These are phyloP conservation scores for Acheta domesticus DNA, from an alignment of 2,888 invertebrate genomes.

Conservation along the genomic window DNA sequence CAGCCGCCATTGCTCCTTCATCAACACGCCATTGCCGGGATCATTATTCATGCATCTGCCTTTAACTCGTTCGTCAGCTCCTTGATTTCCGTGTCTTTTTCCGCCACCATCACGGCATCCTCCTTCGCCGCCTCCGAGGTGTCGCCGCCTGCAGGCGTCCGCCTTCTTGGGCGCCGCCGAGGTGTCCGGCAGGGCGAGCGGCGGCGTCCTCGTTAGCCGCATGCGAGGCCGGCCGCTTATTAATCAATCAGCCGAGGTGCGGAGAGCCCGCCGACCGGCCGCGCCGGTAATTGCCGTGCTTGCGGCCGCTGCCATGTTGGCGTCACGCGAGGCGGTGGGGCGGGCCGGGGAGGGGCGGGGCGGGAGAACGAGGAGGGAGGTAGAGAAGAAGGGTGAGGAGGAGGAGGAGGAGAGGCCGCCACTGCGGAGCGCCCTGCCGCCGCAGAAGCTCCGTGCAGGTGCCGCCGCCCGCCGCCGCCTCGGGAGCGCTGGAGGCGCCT, in stretches of 20 bases:
- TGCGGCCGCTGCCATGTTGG: constrained; percentile 10
- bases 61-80: too few species aligned
- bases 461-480: constrained; percentile 36
- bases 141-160: too few species aligned
- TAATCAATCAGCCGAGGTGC: constrained; percentile 18
- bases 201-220: background rate
- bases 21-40: too few species aligned
- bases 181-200: background rate
- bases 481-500: background rate
- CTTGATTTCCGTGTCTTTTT: too few species aligned
- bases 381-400: constrained; percentile 24
- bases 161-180: background rate
- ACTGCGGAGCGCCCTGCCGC: constrained; percentile 24
- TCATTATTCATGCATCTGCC: too few species aligned
- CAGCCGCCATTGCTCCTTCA: too few species aligned
- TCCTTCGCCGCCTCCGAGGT: too few species aligned
- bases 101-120: too few species aligned
- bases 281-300: constrained; percentile 18
- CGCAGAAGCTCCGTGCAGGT: constrained; percentile 26
- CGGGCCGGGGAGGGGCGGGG: too few species aligned
- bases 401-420: constrained; percentile 39
- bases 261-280: constrained; percentile 18
- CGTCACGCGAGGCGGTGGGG: constrained; percentile 31
- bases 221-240: constrained; percentile 2
- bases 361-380: constrained; percentile 34